phyloP scores from a whole-genome alignment of 2,113 vertebrate genomes.

The Neotoma lepida region DNA sequence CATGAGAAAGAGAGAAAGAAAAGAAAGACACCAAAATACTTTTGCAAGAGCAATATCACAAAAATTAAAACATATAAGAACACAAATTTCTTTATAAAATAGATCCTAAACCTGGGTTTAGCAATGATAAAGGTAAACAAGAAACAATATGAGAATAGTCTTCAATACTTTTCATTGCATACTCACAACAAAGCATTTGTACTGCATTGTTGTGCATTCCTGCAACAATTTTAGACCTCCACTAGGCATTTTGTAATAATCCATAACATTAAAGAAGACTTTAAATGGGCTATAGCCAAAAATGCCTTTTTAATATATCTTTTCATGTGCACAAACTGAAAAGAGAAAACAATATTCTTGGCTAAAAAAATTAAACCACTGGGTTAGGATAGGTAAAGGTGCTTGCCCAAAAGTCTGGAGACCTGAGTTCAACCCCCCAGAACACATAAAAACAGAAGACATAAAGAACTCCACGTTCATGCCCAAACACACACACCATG shows the following conservation, averaged over 20 bases:
- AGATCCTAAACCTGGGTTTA: neutral
- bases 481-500: neutral
- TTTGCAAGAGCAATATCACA: slow-evolving; percentile 33
- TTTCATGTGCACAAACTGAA: slow-evolving; percentile 50
- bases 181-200: slow-evolving; percentile 33
- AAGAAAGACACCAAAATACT: neutral
- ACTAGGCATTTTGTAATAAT: slow-evolving; percentile 54
- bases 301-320: slow-evolving; percentile 43
- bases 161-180: slow-evolving; percentile 23
- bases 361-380: slow-evolving; percentile 11
- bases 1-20: neutral
- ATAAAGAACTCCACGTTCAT: neutral
- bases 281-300: slow-evolving; percentile 38
- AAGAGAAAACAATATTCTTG: slow-evolving; percentile 44
- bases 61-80: slow-evolving; percentile 24
- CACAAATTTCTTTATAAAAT: slow-evolving; percentile 55
- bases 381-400: neutral
- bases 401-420: neutral
- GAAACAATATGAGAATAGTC: slow-evolving; percentile 30
- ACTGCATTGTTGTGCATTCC: neutral
- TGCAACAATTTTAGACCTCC: slow-evolving; percentile 26
- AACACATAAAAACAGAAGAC: neutral
- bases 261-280: slow-evolving; percentile 30
- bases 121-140: slow-evolving; percentile 30
- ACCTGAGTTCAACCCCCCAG: neutral